Conservation (phyloP, 2,888 invertebrate species). For the Pycnomerus fuliginosus region DNA sequence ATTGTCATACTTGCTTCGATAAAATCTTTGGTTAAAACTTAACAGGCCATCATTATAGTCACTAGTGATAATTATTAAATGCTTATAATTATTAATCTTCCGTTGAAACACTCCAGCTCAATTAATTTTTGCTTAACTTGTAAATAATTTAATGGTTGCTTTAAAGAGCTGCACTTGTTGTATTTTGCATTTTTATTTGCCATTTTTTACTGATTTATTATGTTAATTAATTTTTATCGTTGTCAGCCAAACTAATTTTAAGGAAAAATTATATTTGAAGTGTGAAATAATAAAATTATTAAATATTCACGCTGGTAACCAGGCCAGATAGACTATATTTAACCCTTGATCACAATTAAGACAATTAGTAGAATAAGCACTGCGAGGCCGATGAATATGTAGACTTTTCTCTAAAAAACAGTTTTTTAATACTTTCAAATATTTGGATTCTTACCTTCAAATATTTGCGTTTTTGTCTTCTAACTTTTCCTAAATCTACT, state of each 20-base stretch:
- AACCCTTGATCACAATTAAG: no score
- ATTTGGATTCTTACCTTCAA: slow-evolving; percentile 61
- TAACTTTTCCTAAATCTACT: slow-evolving; percentile 57
- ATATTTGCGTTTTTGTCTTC: slow-evolving; percentile 53
- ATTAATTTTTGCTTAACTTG: slow-evolving; percentile 2
- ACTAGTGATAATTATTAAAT: no score
- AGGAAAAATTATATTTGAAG: slow-evolving; percentile 12
- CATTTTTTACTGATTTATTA: slow-evolving; percentile 21
- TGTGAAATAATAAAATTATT: slow-evolving; percentile 19
- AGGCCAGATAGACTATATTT: no score
- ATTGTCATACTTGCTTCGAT: slow-evolving; percentile 97
- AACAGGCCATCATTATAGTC: no score
- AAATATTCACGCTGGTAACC: no score
- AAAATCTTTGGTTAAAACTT: slow-evolving; percentile 91
- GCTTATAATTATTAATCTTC: slow-evolving; percentile 3
- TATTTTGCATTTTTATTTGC: slow-evolving; percentile 18
- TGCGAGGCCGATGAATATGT: no score
- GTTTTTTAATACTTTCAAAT: no score
- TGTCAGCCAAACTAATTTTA: slow-evolving; percentile 18
- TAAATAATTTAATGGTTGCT: no score
- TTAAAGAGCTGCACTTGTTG: slow-evolving; percentile 15
- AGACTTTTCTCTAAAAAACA: no score
- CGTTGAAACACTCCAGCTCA: slow-evolving; percentile 3
- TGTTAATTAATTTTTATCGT: slow-evolving; percentile 14
- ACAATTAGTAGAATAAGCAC: no score